Conservation (phyloP, 1,140 invertebrate species). For the Scaptodrosophila lebanonensis region DNA sequence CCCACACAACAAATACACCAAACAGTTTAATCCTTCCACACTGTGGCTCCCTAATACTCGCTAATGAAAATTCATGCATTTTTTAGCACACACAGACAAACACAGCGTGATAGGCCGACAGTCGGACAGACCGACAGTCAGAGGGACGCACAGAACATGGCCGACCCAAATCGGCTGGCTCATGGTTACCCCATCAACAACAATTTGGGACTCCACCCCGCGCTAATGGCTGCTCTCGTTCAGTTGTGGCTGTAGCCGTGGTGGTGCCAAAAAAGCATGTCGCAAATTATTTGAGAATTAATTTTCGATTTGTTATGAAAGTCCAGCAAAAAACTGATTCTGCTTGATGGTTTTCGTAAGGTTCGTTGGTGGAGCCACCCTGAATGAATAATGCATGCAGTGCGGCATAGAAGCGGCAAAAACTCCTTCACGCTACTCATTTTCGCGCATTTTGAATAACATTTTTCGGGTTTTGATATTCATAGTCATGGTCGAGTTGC, state of each 20-base stretch:
- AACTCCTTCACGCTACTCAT: constrained; percentile 29
- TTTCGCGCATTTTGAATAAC: constrained; percentile 58
- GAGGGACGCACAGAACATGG: too few species aligned
- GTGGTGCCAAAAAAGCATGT: constrained; percentile 44
- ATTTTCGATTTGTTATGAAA: constrained; percentile 60
- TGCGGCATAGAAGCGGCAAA: not conserved
- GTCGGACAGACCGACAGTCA: too few species aligned
- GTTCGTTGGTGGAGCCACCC: not conserved
- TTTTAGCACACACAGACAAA: constrained; percentile 38
- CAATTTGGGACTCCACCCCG: not conserved
- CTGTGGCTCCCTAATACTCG: constrained; percentile 1
- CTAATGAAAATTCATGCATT: constrained; percentile 61
- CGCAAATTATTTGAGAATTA: constrained; percentile 67
- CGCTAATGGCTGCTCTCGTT: constrained; percentile 46
- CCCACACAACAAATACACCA: too few species aligned
- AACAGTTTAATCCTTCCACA: constrained; percentile 33
- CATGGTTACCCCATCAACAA: not conserved
- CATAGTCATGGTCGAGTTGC: constrained; percentile 27
- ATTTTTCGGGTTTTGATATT: constrained; percentile 44
- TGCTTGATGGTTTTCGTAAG: too few species aligned
- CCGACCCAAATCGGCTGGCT: too few species aligned
- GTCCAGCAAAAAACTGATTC: not conserved
- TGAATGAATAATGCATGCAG: constrained; percentile 60
- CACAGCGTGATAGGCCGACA: not conserved
- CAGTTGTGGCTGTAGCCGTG: too few species aligned